These are phyloP conservation scores for Eupithecia abbreviata DNA, from an alignment of 2,888 invertebrate species.

Conservation along the genomic window DNA sequence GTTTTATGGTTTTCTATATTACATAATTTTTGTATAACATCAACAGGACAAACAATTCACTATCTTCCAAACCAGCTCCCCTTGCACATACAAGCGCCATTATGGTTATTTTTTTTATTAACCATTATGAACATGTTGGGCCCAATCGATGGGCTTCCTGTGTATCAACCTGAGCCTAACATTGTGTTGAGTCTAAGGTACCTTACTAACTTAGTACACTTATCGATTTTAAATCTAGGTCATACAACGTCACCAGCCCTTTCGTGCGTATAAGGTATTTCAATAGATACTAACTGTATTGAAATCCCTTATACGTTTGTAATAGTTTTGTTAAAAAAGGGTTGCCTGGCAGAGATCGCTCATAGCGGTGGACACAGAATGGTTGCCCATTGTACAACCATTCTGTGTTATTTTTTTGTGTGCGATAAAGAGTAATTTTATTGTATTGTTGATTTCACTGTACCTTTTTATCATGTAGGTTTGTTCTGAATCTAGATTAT, in stretches of 20 bases:
- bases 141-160: not conserved
- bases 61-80: too few relatives aligned
- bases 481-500: not conserved
- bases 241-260: not conserved
- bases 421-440: too few relatives aligned
- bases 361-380: too few relatives aligned
- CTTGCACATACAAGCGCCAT: too few relatives aligned
- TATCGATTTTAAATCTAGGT: conserved; percentile 7
- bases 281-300: not conserved
- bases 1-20: too few relatives aligned
- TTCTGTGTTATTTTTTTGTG: too few relatives aligned
- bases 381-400: too few relatives aligned
- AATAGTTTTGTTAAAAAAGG: not conserved
- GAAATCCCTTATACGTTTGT: not conserved
- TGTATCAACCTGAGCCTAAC: not conserved
- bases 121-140: too few relatives aligned
- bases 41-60: too few relatives aligned
- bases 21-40: too few relatives aligned
- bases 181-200: not conserved
- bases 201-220: not conserved
- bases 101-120: too few relatives aligned
- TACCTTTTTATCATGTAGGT: not conserved
- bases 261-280: not conserved
- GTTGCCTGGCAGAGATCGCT: too few relatives aligned
- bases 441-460: not conserved